A percentile compares a stretch with the other conserved stretches of the same genome.
Evolutionary conservation across 1,140 invertebrate species (phyloP).

Genomic region (Penaeus chinensis): DNA sequence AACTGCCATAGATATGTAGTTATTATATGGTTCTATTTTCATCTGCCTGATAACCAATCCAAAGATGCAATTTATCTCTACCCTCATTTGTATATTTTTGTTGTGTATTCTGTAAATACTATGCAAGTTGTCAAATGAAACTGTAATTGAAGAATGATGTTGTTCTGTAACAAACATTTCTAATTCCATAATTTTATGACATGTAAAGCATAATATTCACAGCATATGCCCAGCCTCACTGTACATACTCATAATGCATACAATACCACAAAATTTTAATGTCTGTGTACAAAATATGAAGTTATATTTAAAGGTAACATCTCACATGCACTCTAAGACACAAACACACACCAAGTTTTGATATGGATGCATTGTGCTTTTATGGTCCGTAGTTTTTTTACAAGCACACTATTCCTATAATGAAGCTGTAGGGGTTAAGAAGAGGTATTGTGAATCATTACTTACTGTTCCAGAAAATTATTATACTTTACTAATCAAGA

Average conservation of each 20-base stretch:
- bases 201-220: not conserved
- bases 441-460: not conserved
- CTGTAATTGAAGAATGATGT: not conserved
- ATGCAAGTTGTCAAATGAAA: not conserved
- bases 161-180: not conserved
- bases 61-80: too few relatives aligned
- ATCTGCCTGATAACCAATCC: not conserved
- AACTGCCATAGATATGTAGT: constrained; percentile 15
- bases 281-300: constrained; percentile 15
- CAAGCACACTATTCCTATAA: constrained; percentile 25
- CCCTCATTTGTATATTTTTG: not conserved
- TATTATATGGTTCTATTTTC: not conserved
- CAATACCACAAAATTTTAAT: not conserved
- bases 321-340: constrained; percentile 15
- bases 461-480: too few relatives aligned
- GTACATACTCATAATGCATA: constrained; percentile 11
- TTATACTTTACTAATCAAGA: too few relatives aligned
- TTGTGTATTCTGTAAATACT: constrained; percentile 18
- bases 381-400: constrained; percentile 32
- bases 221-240: constrained; percentile 13
- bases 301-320: not conserved
- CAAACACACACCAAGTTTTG: constrained; percentile 34
- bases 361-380: constrained; percentile 39
- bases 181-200: not conserved
- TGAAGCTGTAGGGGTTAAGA: constrained; percentile 5